Percentiles rank a stretch among this genome's conserved stretches.
phyloP scores from a whole-genome alignment of 2,888 invertebrate genomes.

The Nomada ferruginata region DNA sequence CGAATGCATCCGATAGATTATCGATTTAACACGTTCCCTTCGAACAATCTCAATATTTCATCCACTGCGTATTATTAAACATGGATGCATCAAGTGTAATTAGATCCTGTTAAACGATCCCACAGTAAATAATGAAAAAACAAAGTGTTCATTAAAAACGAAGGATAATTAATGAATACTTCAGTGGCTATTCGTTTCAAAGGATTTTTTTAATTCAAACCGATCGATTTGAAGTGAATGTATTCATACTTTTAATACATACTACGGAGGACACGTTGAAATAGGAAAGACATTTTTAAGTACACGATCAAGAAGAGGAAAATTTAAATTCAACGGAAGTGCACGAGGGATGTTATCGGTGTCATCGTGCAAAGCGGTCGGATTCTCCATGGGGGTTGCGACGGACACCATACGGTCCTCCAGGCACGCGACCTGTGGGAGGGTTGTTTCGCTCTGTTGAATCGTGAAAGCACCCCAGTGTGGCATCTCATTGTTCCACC shows the following conservation, averaged over 20 bases:
- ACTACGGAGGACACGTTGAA: neutral
- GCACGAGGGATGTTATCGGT: neutral
- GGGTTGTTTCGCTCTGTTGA: conserved; percentile 76
- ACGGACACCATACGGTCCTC: conserved; percentile 73
- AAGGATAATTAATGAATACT: neutral
- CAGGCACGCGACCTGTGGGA: conserved; percentile 73
- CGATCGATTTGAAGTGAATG: neutral
- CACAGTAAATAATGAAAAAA: neutral
- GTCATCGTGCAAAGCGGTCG: conserved; percentile 25
- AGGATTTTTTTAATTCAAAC: neutral
- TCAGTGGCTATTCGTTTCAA: neutral
- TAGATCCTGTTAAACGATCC: neutral
- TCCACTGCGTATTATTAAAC: neutral
- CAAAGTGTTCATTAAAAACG: too few relatives aligned
- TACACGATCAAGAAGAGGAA: neutral
- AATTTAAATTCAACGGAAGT: neutral
- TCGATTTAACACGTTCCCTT: neutral
- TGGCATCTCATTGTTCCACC: conserved; percentile 33
- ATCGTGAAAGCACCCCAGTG: conserved; percentile 70
- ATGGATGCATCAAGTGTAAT: neutral
- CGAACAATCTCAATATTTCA: neutral
- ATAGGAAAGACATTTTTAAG: neutral
- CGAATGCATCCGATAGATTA: neutral
- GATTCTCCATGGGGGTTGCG: conserved; percentile 70
- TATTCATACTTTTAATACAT: neutral